Percentiles rank a stretch among this genome's conserved stretches.
Evolutionary conservation across 2,888 invertebrate genomes (phyloP).

Genomic region (Dicycla oo): DNA sequence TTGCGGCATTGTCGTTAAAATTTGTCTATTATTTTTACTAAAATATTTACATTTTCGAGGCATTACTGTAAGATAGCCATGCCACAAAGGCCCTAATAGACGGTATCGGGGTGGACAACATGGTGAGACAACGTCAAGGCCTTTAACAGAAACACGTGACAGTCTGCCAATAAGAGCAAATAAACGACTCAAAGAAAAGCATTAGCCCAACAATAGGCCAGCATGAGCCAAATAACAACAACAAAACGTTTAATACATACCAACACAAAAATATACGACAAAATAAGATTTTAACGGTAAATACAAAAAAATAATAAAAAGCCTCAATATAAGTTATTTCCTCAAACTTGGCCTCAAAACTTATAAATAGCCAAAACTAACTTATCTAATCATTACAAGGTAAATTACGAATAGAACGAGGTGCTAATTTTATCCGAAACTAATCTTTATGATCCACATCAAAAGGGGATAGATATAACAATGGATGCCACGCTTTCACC

Average conservation of each 20-base stretch:
- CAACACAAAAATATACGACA: slow-evolving; percentile 32
- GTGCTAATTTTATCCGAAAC: slow-evolving; percentile 66
- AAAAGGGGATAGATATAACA: slow-evolving; percentile 60
- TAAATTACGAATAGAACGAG: slow-evolving; percentile 57
- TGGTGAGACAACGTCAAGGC: slow-evolving; percentile 13
- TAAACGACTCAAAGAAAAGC: slow-evolving; percentile 25
- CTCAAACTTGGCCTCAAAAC: slow-evolving; percentile 61
- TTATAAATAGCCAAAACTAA: slow-evolving; percentile 44
- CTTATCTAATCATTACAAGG: slow-evolving; percentile 65
- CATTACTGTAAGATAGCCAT: neutral
- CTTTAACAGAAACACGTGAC: slow-evolving; percentile 42
- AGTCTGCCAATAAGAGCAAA: slow-evolving; percentile 46
- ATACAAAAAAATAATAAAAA: slow-evolving; percentile 23
- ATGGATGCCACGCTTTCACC: slow-evolving; percentile 67
- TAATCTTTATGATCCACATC: slow-evolving; percentile 64
- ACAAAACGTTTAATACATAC: slow-evolving; percentile 34
- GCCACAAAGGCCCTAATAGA: neutral
- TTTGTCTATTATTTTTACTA: neutral
- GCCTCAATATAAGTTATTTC: slow-evolving; percentile 49
- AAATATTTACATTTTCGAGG: neutral
- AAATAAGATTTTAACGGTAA: slow-evolving; percentile 58
- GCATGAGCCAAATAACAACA: slow-evolving; percentile 36
- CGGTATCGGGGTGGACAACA: neutral
- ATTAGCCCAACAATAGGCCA: slow-evolving; percentile 24
- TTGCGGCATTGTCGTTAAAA: slow-evolving; percentile 23